Conservation (phyloP, 2,797 vertebrate species). For the Pseudomugil tenellus region DNA sequence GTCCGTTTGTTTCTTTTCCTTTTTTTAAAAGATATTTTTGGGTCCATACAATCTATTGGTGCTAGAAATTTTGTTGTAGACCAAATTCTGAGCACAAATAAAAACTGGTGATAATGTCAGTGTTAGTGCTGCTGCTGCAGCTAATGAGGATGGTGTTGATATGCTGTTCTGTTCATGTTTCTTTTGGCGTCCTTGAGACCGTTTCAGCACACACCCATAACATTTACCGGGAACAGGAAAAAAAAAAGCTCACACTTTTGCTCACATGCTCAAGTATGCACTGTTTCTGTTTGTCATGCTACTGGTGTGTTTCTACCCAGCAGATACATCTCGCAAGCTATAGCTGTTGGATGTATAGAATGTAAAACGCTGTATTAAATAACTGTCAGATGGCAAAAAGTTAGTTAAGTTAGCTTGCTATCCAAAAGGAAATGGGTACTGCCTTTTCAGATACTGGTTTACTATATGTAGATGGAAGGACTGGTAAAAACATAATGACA, state of each 20-base stretch:
- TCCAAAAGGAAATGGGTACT: background rate
- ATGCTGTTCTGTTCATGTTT: background rate
- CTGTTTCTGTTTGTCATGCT: slow-evolving; percentile 1
- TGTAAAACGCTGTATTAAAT: too few species aligned
- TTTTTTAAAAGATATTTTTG: slow-evolving; percentile 52
- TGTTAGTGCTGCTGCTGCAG: background rate
- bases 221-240: background rate
- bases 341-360: background rate
- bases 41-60: slow-evolving; percentile 60
- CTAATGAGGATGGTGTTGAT: background rate
- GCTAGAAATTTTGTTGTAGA: slow-evolving; percentile 55
- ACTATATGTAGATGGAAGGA: background rate
- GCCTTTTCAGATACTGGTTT: background rate
- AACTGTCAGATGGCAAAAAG: too few species aligned
- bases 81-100: slow-evolving; percentile 65
- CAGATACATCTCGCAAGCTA: background rate
- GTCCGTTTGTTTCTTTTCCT: slow-evolving; percentile 52
- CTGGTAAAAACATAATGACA: background rate
- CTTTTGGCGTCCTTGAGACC: background rate
- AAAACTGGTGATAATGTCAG: slow-evolving; percentile 62
- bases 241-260: slow-evolving; percentile 2
- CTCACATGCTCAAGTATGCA: slow-evolving; percentile 41
- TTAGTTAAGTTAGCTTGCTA: background rate
- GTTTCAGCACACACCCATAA: slow-evolving; percentile 23
- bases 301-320: background rate